A percentile compares a stretch with the other conserved stretches of the same genome.
Conservation (phyloP, 2,888 invertebrate genomes). For the Apamea crenata region DNA sequence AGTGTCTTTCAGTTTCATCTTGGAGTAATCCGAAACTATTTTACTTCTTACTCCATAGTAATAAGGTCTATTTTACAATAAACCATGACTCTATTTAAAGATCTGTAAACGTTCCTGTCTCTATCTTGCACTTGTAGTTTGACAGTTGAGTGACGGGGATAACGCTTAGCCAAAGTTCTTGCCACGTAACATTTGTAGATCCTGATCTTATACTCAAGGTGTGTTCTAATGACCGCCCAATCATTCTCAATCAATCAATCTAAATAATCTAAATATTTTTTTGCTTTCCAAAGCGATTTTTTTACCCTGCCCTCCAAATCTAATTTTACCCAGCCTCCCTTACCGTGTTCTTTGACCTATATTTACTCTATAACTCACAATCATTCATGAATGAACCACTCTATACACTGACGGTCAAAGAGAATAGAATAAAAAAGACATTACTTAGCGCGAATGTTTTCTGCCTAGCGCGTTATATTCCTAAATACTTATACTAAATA, state of each 20-base stretch:
- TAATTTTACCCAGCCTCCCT: not conserved
- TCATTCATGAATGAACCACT: not conserved
- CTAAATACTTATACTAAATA: not conserved
- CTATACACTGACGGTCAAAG: not conserved
- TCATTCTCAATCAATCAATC: not conserved
- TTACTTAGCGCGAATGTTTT: not conserved
- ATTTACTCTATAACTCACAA: not conserved
- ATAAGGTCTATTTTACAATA: too few species aligned
- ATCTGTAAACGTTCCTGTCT: not conserved
- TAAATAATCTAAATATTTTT: too few species aligned
- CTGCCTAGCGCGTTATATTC: slow-evolving; percentile 12
- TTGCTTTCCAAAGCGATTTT: not conserved
- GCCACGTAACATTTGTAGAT: not conserved
- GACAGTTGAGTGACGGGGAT: not conserved
- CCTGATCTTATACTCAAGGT: not conserved
- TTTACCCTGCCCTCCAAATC: not conserved
- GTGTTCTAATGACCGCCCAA: not conserved
- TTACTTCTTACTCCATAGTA: too few species aligned
- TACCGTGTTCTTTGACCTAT: not conserved
- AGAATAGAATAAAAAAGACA: not conserved
- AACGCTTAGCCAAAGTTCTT: not conserved
- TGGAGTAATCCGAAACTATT: too few species aligned
- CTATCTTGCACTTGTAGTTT: not conserved
- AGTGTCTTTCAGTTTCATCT: not conserved
- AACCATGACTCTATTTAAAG: too few species aligned